phyloP scores from a whole-genome alignment of 2,797 vertebrate species.

The Syngnathus rostellatus region DNA sequence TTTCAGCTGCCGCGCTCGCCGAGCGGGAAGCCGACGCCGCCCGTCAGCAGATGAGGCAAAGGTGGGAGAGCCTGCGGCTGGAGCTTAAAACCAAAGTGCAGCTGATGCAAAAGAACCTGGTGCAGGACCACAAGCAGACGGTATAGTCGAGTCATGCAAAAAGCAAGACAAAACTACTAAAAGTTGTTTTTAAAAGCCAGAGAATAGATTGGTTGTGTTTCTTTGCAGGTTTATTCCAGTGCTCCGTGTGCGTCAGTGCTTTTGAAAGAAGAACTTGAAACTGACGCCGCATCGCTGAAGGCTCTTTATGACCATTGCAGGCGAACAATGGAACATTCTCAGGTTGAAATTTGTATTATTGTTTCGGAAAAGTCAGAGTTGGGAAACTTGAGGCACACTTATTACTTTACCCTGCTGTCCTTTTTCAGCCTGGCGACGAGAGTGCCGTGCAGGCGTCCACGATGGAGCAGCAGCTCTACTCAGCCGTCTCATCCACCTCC shows the following conservation, averaged over 20 bases:
- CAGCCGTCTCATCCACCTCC: conserved; percentile 80
- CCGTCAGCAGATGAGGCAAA: conserved; percentile 79
- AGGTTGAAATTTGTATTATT: conserved; percentile 29
- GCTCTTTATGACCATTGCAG: conserved; percentile 75
- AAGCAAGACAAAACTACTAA: neutral
- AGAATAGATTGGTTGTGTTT: neutral
- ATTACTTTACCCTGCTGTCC: neutral
- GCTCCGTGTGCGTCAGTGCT: conserved; percentile 67
- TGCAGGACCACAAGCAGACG: conserved; percentile 80
- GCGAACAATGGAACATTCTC: conserved; percentile 72
- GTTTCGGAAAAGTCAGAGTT: neutral
- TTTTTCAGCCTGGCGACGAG: conserved; percentile 52
- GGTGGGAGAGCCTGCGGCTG: conserved; percentile 87
- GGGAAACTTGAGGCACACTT: neutral
- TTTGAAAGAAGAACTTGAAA: conserved; percentile 71
- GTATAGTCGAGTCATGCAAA: conserved; percentile 52
- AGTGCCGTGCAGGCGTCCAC: conserved; percentile 60
- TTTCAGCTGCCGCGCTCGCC: conserved; percentile 68
- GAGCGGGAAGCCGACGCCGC: conserved; percentile 67
- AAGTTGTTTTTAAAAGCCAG: neutral
- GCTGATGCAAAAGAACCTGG: conserved; percentile 80
- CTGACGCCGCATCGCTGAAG: conserved; percentile 72
- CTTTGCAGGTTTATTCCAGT: conserved; percentile 75
- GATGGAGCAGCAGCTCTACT: conserved; percentile 84
- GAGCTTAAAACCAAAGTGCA: conserved; percentile 83